Percentiles rank a stretch among this genome's conserved stretches.
Evolutionary conservation across 2,888 invertebrate species (phyloP).

Genomic region (Pyrgus malvae): DNA sequence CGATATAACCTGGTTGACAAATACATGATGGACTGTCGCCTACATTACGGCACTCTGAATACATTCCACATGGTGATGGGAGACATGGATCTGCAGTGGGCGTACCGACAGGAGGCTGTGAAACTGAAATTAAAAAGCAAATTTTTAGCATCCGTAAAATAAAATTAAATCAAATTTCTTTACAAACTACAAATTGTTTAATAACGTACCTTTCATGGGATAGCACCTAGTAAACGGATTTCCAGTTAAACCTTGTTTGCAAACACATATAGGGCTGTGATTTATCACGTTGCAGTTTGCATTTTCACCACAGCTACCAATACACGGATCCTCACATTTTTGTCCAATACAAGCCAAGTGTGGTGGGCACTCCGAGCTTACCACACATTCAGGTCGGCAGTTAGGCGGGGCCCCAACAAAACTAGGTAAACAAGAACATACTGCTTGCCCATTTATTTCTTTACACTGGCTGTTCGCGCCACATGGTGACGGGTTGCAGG

Average conservation of each 20-base stretch:
- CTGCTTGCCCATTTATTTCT: constrained; percentile 86
- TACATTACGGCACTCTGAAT: constrained; percentile 83
- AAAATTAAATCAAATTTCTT: background rate
- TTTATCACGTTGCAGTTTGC: constrained; percentile 84
- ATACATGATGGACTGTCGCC: constrained; percentile 82
- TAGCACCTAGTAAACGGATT: constrained; percentile 89
- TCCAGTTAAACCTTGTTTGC: constrained; percentile 86
- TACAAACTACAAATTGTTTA: background rate
- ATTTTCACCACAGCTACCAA: constrained; percentile 82
- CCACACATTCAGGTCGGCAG: constrained; percentile 87
- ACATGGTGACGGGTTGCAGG: constrained; percentile 83
- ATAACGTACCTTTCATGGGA: constrained; percentile 72
- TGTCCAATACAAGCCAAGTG: constrained; percentile 86
- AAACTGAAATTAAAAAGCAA: constrained; percentile 48
- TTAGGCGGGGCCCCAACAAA: constrained; percentile 86
- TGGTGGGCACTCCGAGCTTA: constrained; percentile 85
- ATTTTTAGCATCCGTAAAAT: background rate
- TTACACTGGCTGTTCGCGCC: constrained; percentile 90
- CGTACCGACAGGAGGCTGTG: constrained; percentile 50
- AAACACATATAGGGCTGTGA: constrained; percentile 89
- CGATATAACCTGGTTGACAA: constrained; percentile 82
- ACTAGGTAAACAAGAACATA: constrained; percentile 85
- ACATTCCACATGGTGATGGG: constrained; percentile 86
- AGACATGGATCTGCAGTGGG: constrained; percentile 80
- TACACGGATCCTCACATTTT: constrained; percentile 86